Conservation (phyloP, 2,888 invertebrate genomes). For the Macrophya alboannulata region DNA sequence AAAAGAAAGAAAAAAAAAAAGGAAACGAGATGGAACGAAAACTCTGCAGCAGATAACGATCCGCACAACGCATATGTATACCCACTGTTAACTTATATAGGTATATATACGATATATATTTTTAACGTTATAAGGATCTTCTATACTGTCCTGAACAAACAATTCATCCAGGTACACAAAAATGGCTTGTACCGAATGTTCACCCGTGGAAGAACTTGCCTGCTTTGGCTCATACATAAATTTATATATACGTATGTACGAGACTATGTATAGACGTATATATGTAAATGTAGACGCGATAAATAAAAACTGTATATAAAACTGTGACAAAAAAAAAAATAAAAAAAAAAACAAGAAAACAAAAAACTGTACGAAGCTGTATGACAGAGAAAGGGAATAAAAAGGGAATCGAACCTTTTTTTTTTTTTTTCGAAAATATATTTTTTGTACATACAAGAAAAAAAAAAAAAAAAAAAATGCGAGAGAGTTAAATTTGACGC, state of each 20-base stretch:
- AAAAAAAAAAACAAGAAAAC: neutral
- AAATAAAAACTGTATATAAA: neutral
- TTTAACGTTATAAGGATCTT: conserved; percentile 9
- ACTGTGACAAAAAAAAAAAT: neutral
- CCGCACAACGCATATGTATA: neutral
- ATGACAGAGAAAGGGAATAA: too few relatives aligned
- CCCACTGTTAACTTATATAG: neutral
- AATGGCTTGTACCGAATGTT: neutral
- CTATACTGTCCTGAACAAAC: conserved; percentile 25
- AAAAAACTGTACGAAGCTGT: neutral
- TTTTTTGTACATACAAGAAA: too few relatives aligned
- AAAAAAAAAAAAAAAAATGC: neutral
- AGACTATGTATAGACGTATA: neutral
- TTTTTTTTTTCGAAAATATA: too few relatives aligned
- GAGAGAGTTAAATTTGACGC: neutral
- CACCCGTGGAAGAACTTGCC: neutral
- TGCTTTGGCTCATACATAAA: neutral
- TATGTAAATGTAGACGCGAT: neutral
- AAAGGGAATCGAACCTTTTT: too few relatives aligned
- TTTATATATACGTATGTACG: neutral
- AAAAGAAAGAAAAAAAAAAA: neutral
- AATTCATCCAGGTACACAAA: neutral
- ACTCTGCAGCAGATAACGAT: neutral
- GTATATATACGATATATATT: neutral
- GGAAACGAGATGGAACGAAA: neutral